phyloP scores from a whole-genome alignment of 2,113 vertebrate species.

The Petrocephalus microphthalmus region DNA sequence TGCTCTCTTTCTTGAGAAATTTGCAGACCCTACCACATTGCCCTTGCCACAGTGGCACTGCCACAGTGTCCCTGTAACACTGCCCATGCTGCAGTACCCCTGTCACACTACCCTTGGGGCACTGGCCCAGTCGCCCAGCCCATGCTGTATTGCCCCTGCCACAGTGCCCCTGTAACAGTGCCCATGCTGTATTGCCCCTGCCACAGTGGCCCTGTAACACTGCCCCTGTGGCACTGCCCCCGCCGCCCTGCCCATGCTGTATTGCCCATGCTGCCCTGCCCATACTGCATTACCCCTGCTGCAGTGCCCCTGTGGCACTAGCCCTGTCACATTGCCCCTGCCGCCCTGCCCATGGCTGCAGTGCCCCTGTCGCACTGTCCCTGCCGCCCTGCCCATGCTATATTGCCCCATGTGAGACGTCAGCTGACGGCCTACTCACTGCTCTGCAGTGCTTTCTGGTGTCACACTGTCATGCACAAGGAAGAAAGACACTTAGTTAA shows the following conservation, averaged over 20 bases:
- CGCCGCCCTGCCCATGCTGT: too few species aligned
- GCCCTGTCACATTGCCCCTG: not conserved
- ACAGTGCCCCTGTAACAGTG: not conserved
- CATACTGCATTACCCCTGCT: not conserved
- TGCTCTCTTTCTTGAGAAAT: not conserved
- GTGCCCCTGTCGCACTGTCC: too few species aligned
- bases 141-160: not conserved
- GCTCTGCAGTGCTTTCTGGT: not conserved
- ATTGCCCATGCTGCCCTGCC: too few species aligned
- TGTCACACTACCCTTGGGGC: not conserved
- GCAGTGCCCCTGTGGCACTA: not conserved
- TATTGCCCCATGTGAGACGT: not conserved
- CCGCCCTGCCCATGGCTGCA: too few species aligned
- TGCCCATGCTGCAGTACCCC: not conserved
- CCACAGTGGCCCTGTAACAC: not conserved
- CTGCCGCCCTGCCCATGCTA: not conserved
- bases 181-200: not conserved
- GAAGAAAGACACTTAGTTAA: constrained; percentile 2
- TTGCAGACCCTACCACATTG: too few species aligned
- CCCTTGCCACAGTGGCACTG: not conserved
- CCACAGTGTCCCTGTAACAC: not conserved
- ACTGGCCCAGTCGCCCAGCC: not conserved
- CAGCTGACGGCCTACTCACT: not conserved
- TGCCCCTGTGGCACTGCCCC: too few species aligned
- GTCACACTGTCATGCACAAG: not conserved